phyloP scores from a whole-genome alignment of 1,140 invertebrate genomes.

The Elymnias hypermnestra region DNA sequence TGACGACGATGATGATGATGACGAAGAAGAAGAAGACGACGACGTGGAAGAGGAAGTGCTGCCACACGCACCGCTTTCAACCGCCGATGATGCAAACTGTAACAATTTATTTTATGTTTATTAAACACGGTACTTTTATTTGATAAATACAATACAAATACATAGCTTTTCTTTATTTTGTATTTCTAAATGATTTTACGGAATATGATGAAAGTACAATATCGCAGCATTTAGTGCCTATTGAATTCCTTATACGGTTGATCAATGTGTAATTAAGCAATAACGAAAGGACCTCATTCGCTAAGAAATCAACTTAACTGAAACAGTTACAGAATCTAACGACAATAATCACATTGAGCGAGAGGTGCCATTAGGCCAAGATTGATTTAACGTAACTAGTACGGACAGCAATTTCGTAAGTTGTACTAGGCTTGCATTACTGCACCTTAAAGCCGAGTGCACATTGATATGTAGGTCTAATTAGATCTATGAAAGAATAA shows the following conservation, averaged over 20 bases:
- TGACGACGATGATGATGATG: conserved; percentile 62
- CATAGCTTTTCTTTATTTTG: too few species aligned
- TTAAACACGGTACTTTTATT: too few species aligned
- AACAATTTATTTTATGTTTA: too few species aligned
- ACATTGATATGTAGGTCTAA: neutral
- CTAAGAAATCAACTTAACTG: conserved; percentile 4
- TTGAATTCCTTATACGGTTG: too few species aligned
- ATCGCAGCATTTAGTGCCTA: too few species aligned
- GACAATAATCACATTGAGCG: conserved; percentile 26
- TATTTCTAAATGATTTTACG: too few species aligned
- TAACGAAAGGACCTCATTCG: conserved; percentile 1
- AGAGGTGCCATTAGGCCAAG: conserved; percentile 39
- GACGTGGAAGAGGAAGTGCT: conserved; percentile 61
- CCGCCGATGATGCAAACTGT: conserved; percentile 54
- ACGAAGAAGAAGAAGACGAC: conserved; percentile 62
- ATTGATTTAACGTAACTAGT: conserved; percentile 53
- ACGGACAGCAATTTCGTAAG: conserved; percentile 40
- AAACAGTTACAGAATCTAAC: conserved; percentile 13
- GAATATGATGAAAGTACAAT: too few species aligned
- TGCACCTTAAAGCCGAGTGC: conserved; percentile 11
- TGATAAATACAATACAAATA: too few species aligned
- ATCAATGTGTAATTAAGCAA: conserved; percentile 1
- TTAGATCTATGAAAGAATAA: too few species aligned
- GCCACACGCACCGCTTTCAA: conserved; percentile 49
- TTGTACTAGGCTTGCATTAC: conserved; percentile 47